Conservation (phyloP, 1,140 invertebrate genomes). For the Microplitis mediator region DNA sequence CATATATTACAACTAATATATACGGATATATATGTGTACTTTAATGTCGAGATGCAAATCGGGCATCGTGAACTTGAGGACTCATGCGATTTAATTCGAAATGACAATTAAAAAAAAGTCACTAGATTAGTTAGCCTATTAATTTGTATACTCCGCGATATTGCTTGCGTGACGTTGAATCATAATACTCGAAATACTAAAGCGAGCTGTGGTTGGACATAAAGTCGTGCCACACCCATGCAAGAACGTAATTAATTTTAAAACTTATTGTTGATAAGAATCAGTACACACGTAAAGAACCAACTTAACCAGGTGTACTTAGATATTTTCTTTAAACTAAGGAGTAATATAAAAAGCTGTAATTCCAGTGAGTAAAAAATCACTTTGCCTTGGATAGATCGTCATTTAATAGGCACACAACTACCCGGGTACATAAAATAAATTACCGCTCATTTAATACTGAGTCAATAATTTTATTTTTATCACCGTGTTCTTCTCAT, state of each 20-base stretch:
- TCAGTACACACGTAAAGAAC: background rate
- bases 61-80: no score
- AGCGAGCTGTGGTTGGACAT: background rate
- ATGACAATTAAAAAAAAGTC: no score
- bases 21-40: no score
- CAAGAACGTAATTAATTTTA: constrained; percentile 11
- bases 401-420: no score
- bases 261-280: background rate
- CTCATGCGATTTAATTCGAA: no score
- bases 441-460: no score
- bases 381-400: no score
- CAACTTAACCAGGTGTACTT: background rate
- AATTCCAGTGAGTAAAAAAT: no score
- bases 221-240: background rate
- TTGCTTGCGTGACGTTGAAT: background rate
- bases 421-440: no score
- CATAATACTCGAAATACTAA: background rate
- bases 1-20: background rate
- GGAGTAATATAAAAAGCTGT: no score
- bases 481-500: constrained; percentile 9
- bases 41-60: no score
- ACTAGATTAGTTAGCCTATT: no score
- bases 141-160: background rate
- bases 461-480: constrained; percentile 10
- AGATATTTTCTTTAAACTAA: background rate